Percentiles rank a stretch among this genome's conserved stretches.
Conservation (phyloP, 2,888 invertebrate species). For the Mesorhabditis spiculigera region DNA sequence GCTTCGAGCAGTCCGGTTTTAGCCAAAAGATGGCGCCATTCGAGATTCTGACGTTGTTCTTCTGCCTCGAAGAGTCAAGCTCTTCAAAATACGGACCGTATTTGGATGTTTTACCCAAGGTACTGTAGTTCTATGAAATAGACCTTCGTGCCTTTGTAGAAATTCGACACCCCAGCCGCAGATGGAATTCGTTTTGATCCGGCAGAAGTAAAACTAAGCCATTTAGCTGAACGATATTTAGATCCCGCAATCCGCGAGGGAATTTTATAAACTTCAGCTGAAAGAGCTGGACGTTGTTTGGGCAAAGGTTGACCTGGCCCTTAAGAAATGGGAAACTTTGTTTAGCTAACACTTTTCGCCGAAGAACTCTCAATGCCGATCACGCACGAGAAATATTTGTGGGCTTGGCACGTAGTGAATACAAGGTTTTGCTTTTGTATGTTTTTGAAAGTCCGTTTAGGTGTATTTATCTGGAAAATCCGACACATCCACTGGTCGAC, state of each 20-base stretch:
- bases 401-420: slow-evolving; percentile 58
- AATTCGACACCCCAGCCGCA: slow-evolving; percentile 24
- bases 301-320: slow-evolving; percentile 15
- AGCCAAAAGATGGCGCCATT: slow-evolving; percentile 33
- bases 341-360: slow-evolving; percentile 15
- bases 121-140: slow-evolving; percentile 5
- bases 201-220: slow-evolving; percentile 14
- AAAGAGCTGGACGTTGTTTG: slow-evolving; percentile 23
- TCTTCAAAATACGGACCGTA: slow-evolving; percentile 44
- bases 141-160: neutral
- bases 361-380: slow-evolving; percentile 19
- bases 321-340: neutral
- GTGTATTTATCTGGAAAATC: slow-evolving; percentile 36
- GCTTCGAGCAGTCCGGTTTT: neutral
- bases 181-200: slow-evolving; percentile 18
- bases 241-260: slow-evolving; percentile 26
- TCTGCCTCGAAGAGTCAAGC: slow-evolving; percentile 34
- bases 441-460: slow-evolving; percentile 8
- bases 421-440: slow-evolving; percentile 33
- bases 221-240: neutral
- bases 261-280: slow-evolving; percentile 36
- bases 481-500: slow-evolving; percentile 27
- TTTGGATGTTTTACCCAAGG: slow-evolving; percentile 41
- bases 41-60: slow-evolving; percentile 46
- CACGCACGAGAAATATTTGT: slow-evolving; percentile 23